Evolutionary conservation across 2,888 invertebrate genomes (phyloP).

Genomic region (Salticus scenicus): DNA sequence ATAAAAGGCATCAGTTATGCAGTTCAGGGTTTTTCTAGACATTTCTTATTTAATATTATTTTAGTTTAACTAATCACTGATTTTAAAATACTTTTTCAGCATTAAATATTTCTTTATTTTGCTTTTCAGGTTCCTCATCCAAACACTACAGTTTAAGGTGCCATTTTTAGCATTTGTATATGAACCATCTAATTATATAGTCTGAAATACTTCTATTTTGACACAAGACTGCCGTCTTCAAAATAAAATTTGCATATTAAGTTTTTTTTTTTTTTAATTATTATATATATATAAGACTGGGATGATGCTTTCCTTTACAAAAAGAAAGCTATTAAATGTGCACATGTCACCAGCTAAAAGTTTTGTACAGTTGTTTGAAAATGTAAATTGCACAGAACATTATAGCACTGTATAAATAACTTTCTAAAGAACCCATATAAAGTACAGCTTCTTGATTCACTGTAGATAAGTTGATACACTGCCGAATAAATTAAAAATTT

Average conservation of each 20-base stretch:
- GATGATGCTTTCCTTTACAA: constrained; percentile 23
- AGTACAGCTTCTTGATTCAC: constrained; percentile 43
- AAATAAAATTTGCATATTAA: constrained; percentile 19
- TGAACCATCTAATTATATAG: constrained; percentile 19
- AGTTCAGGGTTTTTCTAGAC: too few relatives aligned
- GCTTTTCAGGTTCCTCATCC: constrained; percentile 58
- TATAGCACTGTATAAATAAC: constrained; percentile 25
- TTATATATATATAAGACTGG: too few relatives aligned
- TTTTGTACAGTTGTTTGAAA: constrained; percentile 62
- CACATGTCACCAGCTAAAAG: constrained; percentile 44
- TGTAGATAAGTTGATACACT: constrained; percentile 44
- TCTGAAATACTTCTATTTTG: constrained; percentile 6
- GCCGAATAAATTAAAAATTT: constrained; percentile 52
- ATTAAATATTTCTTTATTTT: background rate
- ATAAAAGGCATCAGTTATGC: too few relatives aligned
- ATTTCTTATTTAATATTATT: too few relatives aligned
- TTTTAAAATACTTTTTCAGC: too few relatives aligned
- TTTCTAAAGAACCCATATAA: constrained; percentile 22
- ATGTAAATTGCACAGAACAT: constrained; percentile 49
- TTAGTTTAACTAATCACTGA: too few relatives aligned
- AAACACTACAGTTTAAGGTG: constrained; percentile 50
- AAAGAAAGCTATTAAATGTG: constrained; percentile 26
- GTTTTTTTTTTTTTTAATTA: too few relatives aligned
- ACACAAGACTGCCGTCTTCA: constrained; percentile 33
- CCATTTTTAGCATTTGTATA: constrained; percentile 61